A percentile compares a stretch with the other conserved stretches of the same genome.
phyloP scores from a whole-genome alignment of 2,797 vertebrate genomes.

The Streptopelia turtur region DNA sequence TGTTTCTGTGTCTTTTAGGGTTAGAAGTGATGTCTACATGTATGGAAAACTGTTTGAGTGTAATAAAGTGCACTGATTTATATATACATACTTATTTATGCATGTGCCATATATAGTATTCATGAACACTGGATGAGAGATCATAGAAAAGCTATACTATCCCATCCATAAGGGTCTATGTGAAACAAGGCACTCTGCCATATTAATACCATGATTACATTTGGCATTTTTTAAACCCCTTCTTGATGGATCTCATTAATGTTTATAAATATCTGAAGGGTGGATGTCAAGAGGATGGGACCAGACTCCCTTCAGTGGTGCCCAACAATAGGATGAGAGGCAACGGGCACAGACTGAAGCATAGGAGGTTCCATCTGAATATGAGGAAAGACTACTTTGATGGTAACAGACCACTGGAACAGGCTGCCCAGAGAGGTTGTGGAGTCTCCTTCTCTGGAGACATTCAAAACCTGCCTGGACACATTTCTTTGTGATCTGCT shows the following conservation, averaged over 20 bases:
- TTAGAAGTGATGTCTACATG: not conserved
- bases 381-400: too few species aligned
- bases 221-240: not conserved
- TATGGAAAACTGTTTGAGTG: not conserved
- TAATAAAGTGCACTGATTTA: not conserved
- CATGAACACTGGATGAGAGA: not conserved
- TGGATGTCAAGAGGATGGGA: too few species aligned
- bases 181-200: not conserved
- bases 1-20: not conserved
- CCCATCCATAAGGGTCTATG: not conserved
- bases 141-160: not conserved
- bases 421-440: too few species aligned
- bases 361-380: too few species aligned
- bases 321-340: too few species aligned
- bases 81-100: not conserved
- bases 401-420: too few species aligned
- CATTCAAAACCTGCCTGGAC: too few species aligned
- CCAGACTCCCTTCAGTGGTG: too few species aligned
- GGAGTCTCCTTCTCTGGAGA: too few species aligned
- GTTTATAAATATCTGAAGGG: too few species aligned
- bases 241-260: not conserved
- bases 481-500: too few species aligned
- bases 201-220: not conserved
- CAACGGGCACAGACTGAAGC: too few species aligned
- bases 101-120: not conserved